phyloP scores from a whole-genome alignment of 2,888 invertebrate species.

The Blomia tropicalis region DNA sequence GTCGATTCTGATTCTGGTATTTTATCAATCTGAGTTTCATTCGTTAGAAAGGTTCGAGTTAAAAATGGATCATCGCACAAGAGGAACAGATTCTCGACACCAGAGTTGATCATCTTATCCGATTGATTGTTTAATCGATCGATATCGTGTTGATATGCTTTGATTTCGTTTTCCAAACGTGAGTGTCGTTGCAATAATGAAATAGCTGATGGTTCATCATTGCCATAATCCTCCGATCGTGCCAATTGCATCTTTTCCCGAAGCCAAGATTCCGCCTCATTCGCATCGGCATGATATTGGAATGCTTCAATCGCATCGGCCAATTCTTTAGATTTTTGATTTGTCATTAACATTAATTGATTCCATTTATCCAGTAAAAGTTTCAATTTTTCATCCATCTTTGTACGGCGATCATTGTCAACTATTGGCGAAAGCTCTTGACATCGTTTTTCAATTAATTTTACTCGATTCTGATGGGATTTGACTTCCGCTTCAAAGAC shows the following conservation, averaged over 20 bases:
- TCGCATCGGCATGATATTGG: constrained; percentile 84
- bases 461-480: constrained; percentile 52
- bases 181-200: constrained; percentile 67
- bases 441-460: constrained; percentile 31
- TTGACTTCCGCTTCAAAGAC: constrained; percentile 69
- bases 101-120: constrained; percentile 53
- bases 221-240: constrained; percentile 71
- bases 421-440: constrained; percentile 42
- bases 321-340: constrained; percentile 53
- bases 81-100: constrained; percentile 52
- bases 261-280: constrained; percentile 94
- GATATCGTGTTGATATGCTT: constrained; percentile 72
- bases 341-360: constrained; percentile 64
- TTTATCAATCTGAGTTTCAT: constrained; percentile 49
- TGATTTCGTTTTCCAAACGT: constrained; percentile 69
- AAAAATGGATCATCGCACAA: constrained; percentile 25
- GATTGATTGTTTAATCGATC: constrained; percentile 62
- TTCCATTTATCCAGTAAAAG: constrained; percentile 72
- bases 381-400: constrained; percentile 62
- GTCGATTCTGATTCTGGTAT: constrained; percentile 71
- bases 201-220: constrained; percentile 75
- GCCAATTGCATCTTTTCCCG: constrained; percentile 85
- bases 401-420: constrained; percentile 60
- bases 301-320: constrained; percentile 76
- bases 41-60: constrained; percentile 27